Evolutionary conservation across 1,140 invertebrate genomes (phyloP), one percentile per base, ranked within the genome.

Genomic region (Probaryconus sp.): DNA sequence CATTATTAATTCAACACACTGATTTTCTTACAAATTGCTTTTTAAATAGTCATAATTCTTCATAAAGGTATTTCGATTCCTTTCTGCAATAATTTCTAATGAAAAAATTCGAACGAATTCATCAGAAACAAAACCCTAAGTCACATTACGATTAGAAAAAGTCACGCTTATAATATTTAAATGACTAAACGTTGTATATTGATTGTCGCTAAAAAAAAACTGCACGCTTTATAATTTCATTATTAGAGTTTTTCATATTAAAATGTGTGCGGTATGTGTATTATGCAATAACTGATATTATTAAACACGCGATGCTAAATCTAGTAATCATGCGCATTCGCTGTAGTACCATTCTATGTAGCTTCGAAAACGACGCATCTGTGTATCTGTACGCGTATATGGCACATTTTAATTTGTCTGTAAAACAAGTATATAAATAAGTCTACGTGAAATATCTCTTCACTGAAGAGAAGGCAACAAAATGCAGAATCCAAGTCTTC

Each of bases 231-330:
- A 28, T 31, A 10, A 31, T 40, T 47, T 55, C 47, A 24, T 50
- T 56, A 51, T 47, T 42, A 56, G 17, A 31, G n/a, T n/a, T n/a
- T 65, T 35, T 51, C 43, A 10, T 14, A 37, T 38, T 38, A 45
- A 75, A 76, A 75, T 33, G 21, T 63, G 79, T 78, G 81, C 81
- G 80, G 74, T 51, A 81, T 84, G 85, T 86, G 84, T 86, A 86
- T 85, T 85, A 86, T 86, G 85, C 85, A 86, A 86, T 86, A 86
- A 86, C 81, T 42, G 18, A 78, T 67, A 78, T 77, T 74, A 42
- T 50, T 30, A 33, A 26, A 51, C n/a, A 16, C 35, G 58, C 18
- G 43, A 47, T 37, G 31, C 14, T 55, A 40, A 50, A 50, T 60
- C 28, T 69, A 37, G 17, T 53, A 69, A 5, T 43, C 16, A 18